Evolutionary conservation across 2,797 vertebrate species (phyloP).

Genomic region (Sphaeramia orbicularis): DNA sequence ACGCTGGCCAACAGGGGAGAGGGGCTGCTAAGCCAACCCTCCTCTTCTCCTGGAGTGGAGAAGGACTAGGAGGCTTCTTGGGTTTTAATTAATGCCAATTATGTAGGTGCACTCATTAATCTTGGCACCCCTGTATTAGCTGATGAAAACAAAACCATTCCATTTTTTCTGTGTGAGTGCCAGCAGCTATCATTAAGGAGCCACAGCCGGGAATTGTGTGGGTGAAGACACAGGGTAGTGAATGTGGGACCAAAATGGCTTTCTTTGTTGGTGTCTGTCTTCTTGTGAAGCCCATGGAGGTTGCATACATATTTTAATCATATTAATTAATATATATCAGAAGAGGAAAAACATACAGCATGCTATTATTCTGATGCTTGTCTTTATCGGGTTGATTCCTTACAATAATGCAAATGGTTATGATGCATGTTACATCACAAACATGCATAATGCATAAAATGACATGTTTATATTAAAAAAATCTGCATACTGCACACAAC

Average conservation of each 20-base stretch:
- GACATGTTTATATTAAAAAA: constrained; percentile 49
- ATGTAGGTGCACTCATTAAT: constrained; percentile 78
- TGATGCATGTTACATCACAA: constrained; percentile 15
- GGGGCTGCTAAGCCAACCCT: constrained; percentile 38
- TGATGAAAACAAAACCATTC: constrained; percentile 80
- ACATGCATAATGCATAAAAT: constrained; percentile 53
- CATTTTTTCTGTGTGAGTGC: constrained; percentile 66
- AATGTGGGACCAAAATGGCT: constrained; percentile 57
- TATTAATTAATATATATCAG: neutral
- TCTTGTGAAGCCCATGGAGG: neutral
- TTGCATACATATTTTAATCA: neutral
- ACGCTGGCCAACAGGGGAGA: constrained; percentile 42
- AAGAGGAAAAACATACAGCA: constrained; percentile 1
- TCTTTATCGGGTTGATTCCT: constrained; percentile 28
- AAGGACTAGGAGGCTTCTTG: constrained; percentile 69
- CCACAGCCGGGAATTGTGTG: constrained; percentile 61
- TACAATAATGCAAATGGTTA: constrained; percentile 8
- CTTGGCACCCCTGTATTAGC: constrained; percentile 78
- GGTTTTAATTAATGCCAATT: constrained; percentile 83
- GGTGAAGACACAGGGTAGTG: constrained; percentile 57
- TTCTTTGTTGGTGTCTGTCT: constrained; percentile 30
- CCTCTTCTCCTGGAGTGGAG: constrained; percentile 48
- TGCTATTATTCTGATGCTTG: constrained; percentile 6
- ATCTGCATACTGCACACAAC: constrained; percentile 53
- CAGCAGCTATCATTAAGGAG: constrained; percentile 77